Evolutionary conservation across 1,140 invertebrate species (phyloP).

Genomic region (Trichonephila inaurata): DNA sequence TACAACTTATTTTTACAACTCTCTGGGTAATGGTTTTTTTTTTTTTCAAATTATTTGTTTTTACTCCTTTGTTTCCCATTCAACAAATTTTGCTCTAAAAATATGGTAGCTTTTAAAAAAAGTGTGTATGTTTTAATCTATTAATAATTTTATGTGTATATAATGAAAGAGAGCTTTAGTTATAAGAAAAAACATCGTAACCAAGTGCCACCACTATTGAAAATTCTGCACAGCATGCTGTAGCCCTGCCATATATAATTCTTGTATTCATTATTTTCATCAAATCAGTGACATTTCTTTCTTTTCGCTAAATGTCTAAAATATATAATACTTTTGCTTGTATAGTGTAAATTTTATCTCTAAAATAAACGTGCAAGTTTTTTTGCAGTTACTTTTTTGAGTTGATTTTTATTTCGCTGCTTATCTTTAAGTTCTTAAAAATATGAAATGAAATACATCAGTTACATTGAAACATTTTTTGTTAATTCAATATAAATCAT

Average conservation of each 20-base stretch:
- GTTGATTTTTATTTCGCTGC: background rate
- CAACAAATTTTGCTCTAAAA: background rate
- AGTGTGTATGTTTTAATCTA: constrained; percentile 6
- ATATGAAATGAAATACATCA: too few relatives aligned
- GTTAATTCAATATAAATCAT: too few relatives aligned
- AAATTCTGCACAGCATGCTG: constrained; percentile 38
- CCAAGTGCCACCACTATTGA: constrained; percentile 55
- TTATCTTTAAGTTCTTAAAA: too few relatives aligned
- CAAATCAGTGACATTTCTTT: constrained; percentile 56
- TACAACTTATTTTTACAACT: constrained; percentile 9
- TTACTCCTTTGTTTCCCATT: background rate
- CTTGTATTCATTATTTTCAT: constrained; percentile 46
- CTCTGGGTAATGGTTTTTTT: background rate
- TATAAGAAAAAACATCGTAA: constrained; percentile 33
- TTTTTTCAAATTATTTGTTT: background rate
- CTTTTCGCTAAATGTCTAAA: constrained; percentile 62
- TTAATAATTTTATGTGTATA: constrained; percentile 61
- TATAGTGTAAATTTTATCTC: constrained; percentile 75
- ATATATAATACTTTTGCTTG: constrained; percentile 54
- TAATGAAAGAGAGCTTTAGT: constrained; percentile 69
- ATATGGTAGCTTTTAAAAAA: background rate
- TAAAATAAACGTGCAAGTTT: constrained; percentile 55
- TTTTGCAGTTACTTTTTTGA: constrained; percentile 13
- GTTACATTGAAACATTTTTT: too few relatives aligned
- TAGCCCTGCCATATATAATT: constrained; percentile 60